These are phyloP conservation scores for Sebastes variabilis DNA, from an alignment of 2,797 vertebrate species.

Conservation along the genomic window DNA sequence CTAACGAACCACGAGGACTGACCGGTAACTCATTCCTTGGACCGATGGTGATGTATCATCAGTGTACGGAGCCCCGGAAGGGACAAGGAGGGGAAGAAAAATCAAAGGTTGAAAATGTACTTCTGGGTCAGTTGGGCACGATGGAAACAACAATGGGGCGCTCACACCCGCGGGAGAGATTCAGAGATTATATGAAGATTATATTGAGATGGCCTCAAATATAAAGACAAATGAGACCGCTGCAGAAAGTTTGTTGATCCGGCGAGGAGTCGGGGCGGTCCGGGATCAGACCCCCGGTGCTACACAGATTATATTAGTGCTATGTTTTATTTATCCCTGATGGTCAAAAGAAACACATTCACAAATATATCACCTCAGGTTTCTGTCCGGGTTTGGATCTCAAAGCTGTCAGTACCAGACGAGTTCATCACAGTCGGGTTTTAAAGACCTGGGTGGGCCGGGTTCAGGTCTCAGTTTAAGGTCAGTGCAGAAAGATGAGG, in stretches of 20 bases:
- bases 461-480: too few species aligned
- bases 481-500: too few species aligned
- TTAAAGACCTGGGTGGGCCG: background rate
- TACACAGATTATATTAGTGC: too few species aligned
- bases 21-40: background rate
- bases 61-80: background rate
- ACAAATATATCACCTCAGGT: background rate
- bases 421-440: background rate
- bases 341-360: too few species aligned
- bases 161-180: rapidly evolving
- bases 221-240: too few species aligned
- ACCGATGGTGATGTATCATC: background rate
- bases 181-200: too few species aligned
- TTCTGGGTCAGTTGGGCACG: background rate
- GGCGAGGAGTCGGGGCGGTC: too few species aligned
- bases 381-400: background rate
- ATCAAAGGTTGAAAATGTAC: background rate
- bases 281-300: too few species aligned
- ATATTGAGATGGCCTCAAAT: too few species aligned
- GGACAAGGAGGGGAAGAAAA: background rate
- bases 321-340: too few species aligned
- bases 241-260: too few species aligned
- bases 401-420: too few species aligned
- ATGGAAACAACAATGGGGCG: background rate
- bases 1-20: background rate